A percentile compares a stretch with the other conserved stretches of the same genome.
These are phyloP conservation scores for Orbicella faveolata DNA, from an alignment of 64 coral and sea anemone species.

Conservation along the genomic window DNA sequence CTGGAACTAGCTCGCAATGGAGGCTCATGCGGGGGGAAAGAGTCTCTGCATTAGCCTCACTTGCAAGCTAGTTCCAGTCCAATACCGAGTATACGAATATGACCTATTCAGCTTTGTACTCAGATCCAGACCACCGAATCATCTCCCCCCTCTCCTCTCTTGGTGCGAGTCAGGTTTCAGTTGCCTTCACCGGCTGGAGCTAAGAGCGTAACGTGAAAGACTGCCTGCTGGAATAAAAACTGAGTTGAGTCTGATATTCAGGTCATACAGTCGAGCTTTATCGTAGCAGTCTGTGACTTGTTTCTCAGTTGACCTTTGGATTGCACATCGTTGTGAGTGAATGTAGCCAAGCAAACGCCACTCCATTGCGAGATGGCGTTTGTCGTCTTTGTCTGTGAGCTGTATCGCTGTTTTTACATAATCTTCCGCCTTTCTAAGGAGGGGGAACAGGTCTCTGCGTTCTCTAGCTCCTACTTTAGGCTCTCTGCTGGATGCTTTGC, in stretches of 20 bases:
- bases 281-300: conserved; percentile 27
- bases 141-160: too few relatives aligned
- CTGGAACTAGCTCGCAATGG: too few relatives aligned
- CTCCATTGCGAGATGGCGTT: conserved; percentile 21
- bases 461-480: background rate
- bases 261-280: conserved; percentile 37
- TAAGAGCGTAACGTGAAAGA: background rate
- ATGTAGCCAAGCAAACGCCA: conserved; percentile 68
- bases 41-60: too few relatives aligned
- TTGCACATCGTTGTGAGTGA: background rate
- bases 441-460: conserved; percentile 1
- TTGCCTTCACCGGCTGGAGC: too few relatives aligned
- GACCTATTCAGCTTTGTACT: too few relatives aligned
- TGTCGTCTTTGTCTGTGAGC: conserved; percentile 43
- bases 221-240: conserved; percentile 11
- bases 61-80: too few relatives aligned
- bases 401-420: conserved; percentile 54
- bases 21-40: too few relatives aligned
- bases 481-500: background rate
- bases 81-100: too few relatives aligned
- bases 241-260: conserved; percentile 35
- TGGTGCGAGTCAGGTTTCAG: too few relatives aligned
- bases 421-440: conserved; percentile 39
- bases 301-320: conserved; percentile 22
- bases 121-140: too few relatives aligned